Percentiles rank a stretch among this genome's conserved stretches.
Conservation (phyloP, 2,888 invertebrate species). For the Pinctada fucata region DNA sequence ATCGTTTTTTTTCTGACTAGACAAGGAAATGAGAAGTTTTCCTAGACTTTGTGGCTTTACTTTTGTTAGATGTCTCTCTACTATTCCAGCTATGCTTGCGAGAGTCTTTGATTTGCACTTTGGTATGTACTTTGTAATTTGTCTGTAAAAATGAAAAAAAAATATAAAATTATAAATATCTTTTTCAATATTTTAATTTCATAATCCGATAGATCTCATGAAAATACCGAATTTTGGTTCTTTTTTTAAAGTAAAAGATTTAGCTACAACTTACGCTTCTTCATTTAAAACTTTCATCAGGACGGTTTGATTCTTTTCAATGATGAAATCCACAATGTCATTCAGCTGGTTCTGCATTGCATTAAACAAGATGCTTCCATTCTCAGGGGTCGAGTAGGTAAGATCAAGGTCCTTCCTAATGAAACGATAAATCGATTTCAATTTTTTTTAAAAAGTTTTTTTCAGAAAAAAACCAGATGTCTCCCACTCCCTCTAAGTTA, state of each 20-base stretch:
- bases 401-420: conserved; percentile 7
- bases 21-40: conserved; percentile 3
- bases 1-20: not conserved
- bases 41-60: not conserved
- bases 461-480: no score
- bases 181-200: no score
- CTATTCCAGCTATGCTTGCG: not conserved
- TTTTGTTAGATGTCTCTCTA: not conserved
- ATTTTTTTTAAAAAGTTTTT: no score
- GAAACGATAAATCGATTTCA: no score
- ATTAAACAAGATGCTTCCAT: not conserved
- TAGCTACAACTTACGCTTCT: conserved; percentile 7
- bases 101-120: conserved; percentile 2
- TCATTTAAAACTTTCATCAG: conserved; percentile 6
- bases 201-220: no score
- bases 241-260: no score
- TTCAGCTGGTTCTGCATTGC: conserved; percentile 5
- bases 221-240: no score
- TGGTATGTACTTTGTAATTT: conserved; percentile 1
- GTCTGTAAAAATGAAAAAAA: conserved; percentile 6
- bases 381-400: not conserved
- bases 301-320: conserved; percentile 5
- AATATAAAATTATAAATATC: not conserved
- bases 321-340: conserved; percentile 20
- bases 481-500: no score